Evolutionary conservation across 2,888 invertebrate genomes (phyloP), one percentile per base, ranked within the genome.

Genomic region (Papilio elwesi): DNA sequence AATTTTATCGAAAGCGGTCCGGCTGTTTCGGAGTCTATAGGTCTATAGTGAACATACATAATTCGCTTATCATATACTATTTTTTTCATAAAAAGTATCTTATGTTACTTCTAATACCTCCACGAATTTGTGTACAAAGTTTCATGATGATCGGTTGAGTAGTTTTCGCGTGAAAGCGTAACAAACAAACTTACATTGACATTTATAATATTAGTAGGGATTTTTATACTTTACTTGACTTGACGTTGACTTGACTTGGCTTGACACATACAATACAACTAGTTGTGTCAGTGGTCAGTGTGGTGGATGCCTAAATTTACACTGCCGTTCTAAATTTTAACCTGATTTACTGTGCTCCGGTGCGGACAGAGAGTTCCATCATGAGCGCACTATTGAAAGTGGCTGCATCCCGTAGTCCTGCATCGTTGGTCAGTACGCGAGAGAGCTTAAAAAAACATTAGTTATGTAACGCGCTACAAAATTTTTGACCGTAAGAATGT

Each of bases 341-440:
- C 65, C 38, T 59, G 26, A 71, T 71, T 72, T 71, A 74, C 62
- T 68, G 75, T 73, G 66, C 73, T 73, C 66, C 73, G 73, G 93
- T 93, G 93, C 93, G 93, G 89, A 91, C 85, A 93, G 91, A 88
- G 92, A 92, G 93, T 93, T 92, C 92, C 93, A 93, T 93, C 93
- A 94, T 94, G 94, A 94, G 93, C 90, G 90, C 90, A 88, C 80
- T 94, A 85, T 88, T 93, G 85, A 94, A 92, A 83, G 89, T 89
- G 75, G 85, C 91, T 65, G 78, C 90, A 76, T 87, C 89, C 69
- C 90, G 91, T 80, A 93, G 88, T 83, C 92, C 91, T 78, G 89
- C 88, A 74, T 85, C 90, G 68, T 83, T 93, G 89, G 93, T 93
- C 79, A 84, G 89, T 86, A 77, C 63, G 59, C 66, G 69, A 26